A percentile compares a stretch with the other conserved stretches of the same genome.
These are phyloP conservation scores for Eustalomyia histrio DNA, from an alignment of 2,888 invertebrate genomes.

Conservation along the genomic window DNA sequence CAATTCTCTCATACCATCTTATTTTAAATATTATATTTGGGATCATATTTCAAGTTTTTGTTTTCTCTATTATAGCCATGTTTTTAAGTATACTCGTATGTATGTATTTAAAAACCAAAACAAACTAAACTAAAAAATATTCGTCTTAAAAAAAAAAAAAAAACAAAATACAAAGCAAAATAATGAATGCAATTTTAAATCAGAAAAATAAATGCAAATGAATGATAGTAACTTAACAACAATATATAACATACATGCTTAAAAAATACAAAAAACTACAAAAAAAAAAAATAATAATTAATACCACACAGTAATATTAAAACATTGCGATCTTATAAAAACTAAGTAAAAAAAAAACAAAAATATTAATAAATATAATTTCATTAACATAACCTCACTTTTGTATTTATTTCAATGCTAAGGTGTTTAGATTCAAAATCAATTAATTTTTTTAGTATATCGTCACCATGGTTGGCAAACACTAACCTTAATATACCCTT, in stretches of 20 bases:
- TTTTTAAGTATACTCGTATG: constrained; percentile 22
- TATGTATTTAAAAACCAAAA: constrained; percentile 66
- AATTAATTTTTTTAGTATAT: too few species aligned
- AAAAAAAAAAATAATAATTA: constrained; percentile 25
- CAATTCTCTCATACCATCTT: constrained; percentile 3
- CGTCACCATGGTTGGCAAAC: too few species aligned
- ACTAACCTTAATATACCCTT: too few species aligned
- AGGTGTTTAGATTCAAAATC: too few species aligned
- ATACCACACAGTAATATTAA: constrained; percentile 23
- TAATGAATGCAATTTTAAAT: constrained; percentile 66
- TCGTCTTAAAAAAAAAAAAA: constrained; percentile 67
- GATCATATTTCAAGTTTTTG: constrained; percentile 40
- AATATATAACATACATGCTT: constrained; percentile 49
- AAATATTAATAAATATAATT: constrained; percentile 61
- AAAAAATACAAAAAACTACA: constrained; percentile 29
- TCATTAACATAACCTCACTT: constrained; percentile 36
- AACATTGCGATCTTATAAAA: constrained; percentile 56
- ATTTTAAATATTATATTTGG: constrained; percentile 30
- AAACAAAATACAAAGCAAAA: constrained; percentile 66
- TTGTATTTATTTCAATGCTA: background rate
- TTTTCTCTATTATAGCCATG: constrained; percentile 19
- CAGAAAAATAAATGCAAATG: constrained; percentile 65
- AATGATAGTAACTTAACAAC: constrained; percentile 45
- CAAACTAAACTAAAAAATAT: constrained; percentile 64
- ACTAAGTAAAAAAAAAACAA: constrained; percentile 38